Percentiles rank a stretch among this genome's conserved stretches.
phyloP scores from a whole-genome alignment of 1,140 invertebrate genomes.

The Cydia strobilella region DNA sequence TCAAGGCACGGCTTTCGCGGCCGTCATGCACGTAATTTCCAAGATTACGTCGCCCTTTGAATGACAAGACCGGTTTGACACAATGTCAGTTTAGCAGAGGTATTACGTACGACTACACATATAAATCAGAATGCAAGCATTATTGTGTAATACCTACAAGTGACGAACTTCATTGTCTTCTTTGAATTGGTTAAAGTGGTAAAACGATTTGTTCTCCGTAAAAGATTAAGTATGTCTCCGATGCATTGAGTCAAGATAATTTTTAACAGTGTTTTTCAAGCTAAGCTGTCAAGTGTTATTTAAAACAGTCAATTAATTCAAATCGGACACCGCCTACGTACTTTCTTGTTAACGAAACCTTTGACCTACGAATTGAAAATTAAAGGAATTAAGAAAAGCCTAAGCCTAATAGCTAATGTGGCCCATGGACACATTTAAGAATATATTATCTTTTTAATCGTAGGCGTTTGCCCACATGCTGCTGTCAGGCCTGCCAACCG shows the following conservation, averaged over 20 bases:
- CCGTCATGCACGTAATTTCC: conserved; percentile 1
- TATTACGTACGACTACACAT: not conserved
- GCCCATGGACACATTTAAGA: conserved; percentile 1
- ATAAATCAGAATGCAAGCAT: not conserved
- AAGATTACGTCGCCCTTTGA: conserved; percentile 27
- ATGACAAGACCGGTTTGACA: conserved; percentile 16
- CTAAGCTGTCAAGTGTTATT: not conserved
- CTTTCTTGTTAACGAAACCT: conserved; percentile 12
- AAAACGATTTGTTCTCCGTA: not conserved
- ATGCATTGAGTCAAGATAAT: not conserved
- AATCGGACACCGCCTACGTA: not conserved
- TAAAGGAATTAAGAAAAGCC: conserved; percentile 21
- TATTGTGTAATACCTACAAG: conserved; percentile 18
- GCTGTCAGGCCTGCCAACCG: conserved; percentile 36
- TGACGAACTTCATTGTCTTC: not conserved
- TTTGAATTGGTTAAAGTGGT: not conserved
- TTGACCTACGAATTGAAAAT: conserved; percentile 25
- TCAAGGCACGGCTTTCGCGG: conserved; percentile 1
- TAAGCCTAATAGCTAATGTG: no score
- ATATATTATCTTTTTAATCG: conserved; percentile 26
- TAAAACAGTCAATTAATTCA: conserved; percentile 11
- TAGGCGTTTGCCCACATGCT: conserved; percentile 36
- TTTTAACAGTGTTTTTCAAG: not conserved
- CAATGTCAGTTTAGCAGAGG: not conserved
- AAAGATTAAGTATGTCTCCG: not conserved